Evolutionary conservation across 2,797 vertebrate genomes (phyloP).

Genomic region (Karalla daura): DNA sequence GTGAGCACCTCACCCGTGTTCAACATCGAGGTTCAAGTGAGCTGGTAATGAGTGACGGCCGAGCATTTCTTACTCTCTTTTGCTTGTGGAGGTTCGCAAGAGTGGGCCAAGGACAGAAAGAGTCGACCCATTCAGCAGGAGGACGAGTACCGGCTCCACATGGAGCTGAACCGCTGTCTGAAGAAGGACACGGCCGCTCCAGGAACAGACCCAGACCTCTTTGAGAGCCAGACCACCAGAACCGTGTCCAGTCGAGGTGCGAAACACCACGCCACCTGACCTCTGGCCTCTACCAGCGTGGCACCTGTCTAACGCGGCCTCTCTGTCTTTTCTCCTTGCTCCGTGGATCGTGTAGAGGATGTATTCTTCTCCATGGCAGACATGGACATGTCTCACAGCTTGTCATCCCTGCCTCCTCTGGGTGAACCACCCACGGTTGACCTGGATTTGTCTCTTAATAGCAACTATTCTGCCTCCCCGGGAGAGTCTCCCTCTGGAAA

Average conservation of each 20-base stretch:
- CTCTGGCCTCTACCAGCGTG: background rate
- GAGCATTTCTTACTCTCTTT: constrained; percentile 8
- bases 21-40: too few relatives aligned
- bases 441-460: constrained; percentile 95
- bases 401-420: constrained; percentile 96
- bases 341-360: constrained; percentile 87
- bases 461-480: constrained; percentile 92
- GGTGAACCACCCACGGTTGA: constrained; percentile 96
- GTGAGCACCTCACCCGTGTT: constrained; percentile 76
- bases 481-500: constrained; percentile 91
- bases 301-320: constrained; percentile 2
- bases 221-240: constrained; percentile 91
- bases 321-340: constrained; percentile 17
- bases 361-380: constrained; percentile 99
- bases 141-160: constrained; percentile 97
- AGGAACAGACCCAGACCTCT: constrained; percentile 90
- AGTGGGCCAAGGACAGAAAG: constrained; percentile 92
- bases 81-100: constrained; percentile 86
- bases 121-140: constrained; percentile 97
- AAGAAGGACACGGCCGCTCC: constrained; percentile 89
- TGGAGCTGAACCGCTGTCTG: constrained; percentile 95
- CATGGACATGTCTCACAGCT: constrained; percentile 99
- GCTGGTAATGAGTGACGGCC: background rate
- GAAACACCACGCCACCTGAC: background rate
- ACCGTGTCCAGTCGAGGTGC: constrained; percentile 95